A percentile compares a stretch with the other conserved stretches of the same genome.
Conservation (phyloP, 2,113 vertebrate species). For the Cyprinodon tularosa region DNA sequence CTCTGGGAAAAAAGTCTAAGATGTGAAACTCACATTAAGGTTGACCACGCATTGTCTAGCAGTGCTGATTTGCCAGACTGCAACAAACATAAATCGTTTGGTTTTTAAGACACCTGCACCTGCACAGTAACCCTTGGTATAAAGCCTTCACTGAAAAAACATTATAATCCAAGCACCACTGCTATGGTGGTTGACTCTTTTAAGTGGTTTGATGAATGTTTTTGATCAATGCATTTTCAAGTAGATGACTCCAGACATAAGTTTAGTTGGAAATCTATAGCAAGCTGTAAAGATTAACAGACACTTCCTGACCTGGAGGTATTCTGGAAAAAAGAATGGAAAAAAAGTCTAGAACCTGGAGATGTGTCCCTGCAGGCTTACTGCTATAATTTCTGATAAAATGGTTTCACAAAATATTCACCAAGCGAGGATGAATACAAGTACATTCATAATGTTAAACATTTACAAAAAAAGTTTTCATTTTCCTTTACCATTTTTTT, state of each 20-base stretch:
- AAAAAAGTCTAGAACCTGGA: not conserved
- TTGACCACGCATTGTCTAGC: too few species aligned
- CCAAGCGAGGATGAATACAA: not conserved
- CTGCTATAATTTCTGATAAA: not conserved
- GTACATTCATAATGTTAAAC: not conserved
- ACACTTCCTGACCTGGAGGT: not conserved
- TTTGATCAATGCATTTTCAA: not conserved
- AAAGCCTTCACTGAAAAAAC: not conserved
- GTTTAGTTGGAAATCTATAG: not conserved
- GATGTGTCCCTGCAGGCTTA: not conserved
- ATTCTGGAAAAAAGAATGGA: not conserved
- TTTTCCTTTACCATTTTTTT: too few species aligned
- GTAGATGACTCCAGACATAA: not conserved
- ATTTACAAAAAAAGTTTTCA: too few species aligned
- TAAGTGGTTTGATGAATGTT: not conserved
- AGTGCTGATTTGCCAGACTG: too few species aligned
- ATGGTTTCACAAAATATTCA: not conserved
- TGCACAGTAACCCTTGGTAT: too few species aligned
- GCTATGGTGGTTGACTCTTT: not conserved
- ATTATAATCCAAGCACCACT: not conserved
- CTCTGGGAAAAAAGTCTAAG: not conserved
- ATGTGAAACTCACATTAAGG: too few species aligned
- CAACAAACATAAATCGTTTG: too few species aligned
- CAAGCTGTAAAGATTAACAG: not conserved
- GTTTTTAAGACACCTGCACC: too few species aligned